Percentiles rank a stretch among this genome's conserved stretches.
These are phyloP conservation scores for Promerops cafer DNA, from an alignment of 2,113 vertebrate species.

Conservation along the genomic window DNA sequence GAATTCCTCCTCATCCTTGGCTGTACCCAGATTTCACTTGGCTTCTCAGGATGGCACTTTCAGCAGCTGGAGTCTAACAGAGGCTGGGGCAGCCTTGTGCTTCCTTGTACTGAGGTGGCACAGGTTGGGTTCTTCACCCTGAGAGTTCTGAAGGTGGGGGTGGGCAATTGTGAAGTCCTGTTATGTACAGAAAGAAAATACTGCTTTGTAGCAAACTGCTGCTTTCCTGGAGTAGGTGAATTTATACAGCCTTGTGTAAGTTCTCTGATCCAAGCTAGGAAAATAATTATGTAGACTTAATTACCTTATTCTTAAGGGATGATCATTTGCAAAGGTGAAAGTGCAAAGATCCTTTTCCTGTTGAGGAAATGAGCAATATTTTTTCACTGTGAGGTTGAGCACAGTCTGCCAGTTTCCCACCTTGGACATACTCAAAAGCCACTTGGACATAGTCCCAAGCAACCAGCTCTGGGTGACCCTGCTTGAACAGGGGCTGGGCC, in stretches of 20 bases:
- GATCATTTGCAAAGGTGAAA: neutral
- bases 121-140: fast-evolving
- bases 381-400: neutral
- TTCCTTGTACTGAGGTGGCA: neutral
- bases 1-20: neutral
- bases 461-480: neutral
- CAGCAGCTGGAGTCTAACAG: neutral
- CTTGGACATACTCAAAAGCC: neutral
- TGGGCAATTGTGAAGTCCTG: neutral
- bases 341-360: neutral
- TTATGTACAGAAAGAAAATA: neutral
- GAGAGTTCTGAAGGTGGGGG: neutral
- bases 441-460: neutral
- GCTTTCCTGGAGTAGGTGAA: neutral
- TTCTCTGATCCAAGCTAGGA: neutral
- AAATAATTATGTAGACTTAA: neutral
- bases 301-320: neutral
- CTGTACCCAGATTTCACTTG: neutral
- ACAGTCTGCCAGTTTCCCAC: neutral
- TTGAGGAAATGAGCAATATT: neutral
- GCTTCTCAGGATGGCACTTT: neutral
- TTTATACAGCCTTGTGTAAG: neutral
- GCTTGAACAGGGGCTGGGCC: neutral
- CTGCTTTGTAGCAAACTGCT: neutral
- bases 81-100: neutral